Evolutionary conservation across 2,797 vertebrate genomes (phyloP).

Genomic region (Ctenosaura bakeri): DNA sequence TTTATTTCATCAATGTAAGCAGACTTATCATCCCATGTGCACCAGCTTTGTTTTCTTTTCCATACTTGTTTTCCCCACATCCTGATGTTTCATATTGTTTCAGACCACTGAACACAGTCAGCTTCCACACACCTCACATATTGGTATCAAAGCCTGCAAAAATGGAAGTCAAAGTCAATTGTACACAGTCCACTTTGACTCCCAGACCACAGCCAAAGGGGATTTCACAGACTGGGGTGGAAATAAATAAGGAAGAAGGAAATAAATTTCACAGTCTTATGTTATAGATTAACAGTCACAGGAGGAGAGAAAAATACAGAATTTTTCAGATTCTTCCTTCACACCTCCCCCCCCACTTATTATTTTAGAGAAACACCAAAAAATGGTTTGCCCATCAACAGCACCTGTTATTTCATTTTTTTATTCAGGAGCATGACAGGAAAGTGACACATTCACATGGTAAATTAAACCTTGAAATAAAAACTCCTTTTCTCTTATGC

Average conservation of each 20-base stretch:
- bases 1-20: neutral
- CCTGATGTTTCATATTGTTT: neutral
- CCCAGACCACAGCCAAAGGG: constrained; percentile 41
- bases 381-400: constrained; percentile 77
- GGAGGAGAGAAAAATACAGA: constrained; percentile 55
- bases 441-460: constrained; percentile 76
- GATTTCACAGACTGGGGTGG: constrained; percentile 59
- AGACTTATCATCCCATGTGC: neutral
- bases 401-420: constrained; percentile 75
- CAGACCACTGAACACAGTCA: neutral
- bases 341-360: constrained; percentile 43
- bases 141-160: neutral
- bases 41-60: neutral
- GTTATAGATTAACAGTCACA: constrained; percentile 51
- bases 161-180: constrained; percentile 48
- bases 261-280: constrained; percentile 49
- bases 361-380: constrained; percentile 78
- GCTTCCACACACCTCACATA: neutral
- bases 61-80: constrained; percentile 15
- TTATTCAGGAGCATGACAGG: constrained; percentile 72
- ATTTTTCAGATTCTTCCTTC: constrained; percentile 44
- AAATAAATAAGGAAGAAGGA: constrained; percentile 54
- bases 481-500: constrained; percentile 56
- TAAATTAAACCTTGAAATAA: constrained; percentile 66
- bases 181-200: constrained; percentile 33